A percentile compares a stretch with the other conserved stretches of the same genome.
These are phyloP conservation scores for Brachirus orientalis DNA, from an alignment of 2,113 vertebrate genomes.

Conservation along the genomic window DNA sequence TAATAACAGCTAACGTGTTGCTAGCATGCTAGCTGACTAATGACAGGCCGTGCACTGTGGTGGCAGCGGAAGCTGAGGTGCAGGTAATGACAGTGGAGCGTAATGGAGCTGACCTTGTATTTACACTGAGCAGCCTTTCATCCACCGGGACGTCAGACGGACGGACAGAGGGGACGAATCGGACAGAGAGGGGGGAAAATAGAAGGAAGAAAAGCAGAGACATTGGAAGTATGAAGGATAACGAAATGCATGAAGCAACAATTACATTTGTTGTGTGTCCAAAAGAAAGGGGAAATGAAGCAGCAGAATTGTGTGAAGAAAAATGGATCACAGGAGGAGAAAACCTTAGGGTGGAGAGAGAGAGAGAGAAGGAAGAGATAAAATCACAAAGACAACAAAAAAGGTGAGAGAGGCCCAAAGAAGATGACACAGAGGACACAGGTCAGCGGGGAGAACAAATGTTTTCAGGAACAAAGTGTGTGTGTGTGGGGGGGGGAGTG, in stretches of 20 bases:
- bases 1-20: conserved; percentile 46
- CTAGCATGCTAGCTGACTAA: conserved; percentile 66
- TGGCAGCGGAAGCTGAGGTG: conserved; percentile 73
- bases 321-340: background rate
- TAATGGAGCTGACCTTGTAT: conserved; percentile 75
- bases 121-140: conserved; percentile 74
- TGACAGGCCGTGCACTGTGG: conserved; percentile 60
- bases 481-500: conserved; percentile 28
- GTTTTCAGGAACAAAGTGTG: conserved; percentile 56
- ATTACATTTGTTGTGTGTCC: background rate
- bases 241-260: background rate
- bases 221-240: conserved; percentile 12
- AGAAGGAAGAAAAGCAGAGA: background rate
- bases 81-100: conserved; percentile 75
- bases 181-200: conserved; percentile 17
- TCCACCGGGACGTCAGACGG: conserved; percentile 48
- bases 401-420: conserved; percentile 51
- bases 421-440: conserved; percentile 36
- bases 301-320: no score
- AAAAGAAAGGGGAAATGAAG: no score
- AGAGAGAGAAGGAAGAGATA: conserved; percentile 33
- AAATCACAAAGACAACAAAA: conserved; percentile 55
- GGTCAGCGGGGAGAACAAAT: conserved; percentile 63
- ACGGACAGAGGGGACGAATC: conserved; percentile 49
- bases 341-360: conserved; percentile 27